phyloP scores from a whole-genome alignment of 2,888 invertebrate genomes.

The Linnaemya vulpina region DNA sequence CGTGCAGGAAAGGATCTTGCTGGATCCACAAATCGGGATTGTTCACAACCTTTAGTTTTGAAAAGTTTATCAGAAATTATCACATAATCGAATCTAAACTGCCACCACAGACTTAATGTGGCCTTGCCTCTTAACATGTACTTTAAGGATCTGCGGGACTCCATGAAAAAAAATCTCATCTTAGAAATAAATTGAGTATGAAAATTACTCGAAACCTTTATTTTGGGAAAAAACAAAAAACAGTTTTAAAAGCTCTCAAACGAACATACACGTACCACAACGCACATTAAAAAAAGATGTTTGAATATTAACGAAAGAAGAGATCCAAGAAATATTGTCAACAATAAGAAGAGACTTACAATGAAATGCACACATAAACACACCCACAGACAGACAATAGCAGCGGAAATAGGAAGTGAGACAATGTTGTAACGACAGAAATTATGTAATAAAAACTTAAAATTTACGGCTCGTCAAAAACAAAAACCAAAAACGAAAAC shows the following conservation, averaged over 20 bases:
- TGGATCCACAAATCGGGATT: too few relatives aligned
- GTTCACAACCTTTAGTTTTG: conserved; percentile 66
- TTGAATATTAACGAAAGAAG: conserved; percentile 62
- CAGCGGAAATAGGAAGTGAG: conserved; percentile 66
- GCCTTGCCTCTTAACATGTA: conserved; percentile 32
- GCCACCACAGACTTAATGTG: conserved; percentile 21
- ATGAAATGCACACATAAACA: background rate
- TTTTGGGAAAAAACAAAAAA: conserved; percentile 24
- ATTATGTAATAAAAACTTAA: conserved; percentile 81
- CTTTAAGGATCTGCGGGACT: conserved; percentile 57
- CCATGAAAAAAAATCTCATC: conserved; percentile 14
- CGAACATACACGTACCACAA: conserved; percentile 27
- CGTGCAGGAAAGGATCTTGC: too few relatives aligned
- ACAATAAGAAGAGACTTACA: conserved; percentile 4
- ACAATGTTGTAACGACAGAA: conserved; percentile 79
- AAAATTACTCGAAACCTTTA: conserved; percentile 60
- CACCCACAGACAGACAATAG: conserved; percentile 11
- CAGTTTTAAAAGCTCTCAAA: conserved; percentile 28
- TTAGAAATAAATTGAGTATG: conserved; percentile 50
- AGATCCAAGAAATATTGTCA: background rate
- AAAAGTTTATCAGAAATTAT: conserved; percentile 68
- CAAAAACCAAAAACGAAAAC: background rate
- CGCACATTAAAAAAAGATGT: conserved; percentile 50
- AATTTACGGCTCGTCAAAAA: conserved; percentile 78
- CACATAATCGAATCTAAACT: conserved; percentile 56